Percentiles rank a stretch among this genome's conserved stretches.
Conservation (phyloP, 2,113 vertebrate species). For the Columba janthina region DNA sequence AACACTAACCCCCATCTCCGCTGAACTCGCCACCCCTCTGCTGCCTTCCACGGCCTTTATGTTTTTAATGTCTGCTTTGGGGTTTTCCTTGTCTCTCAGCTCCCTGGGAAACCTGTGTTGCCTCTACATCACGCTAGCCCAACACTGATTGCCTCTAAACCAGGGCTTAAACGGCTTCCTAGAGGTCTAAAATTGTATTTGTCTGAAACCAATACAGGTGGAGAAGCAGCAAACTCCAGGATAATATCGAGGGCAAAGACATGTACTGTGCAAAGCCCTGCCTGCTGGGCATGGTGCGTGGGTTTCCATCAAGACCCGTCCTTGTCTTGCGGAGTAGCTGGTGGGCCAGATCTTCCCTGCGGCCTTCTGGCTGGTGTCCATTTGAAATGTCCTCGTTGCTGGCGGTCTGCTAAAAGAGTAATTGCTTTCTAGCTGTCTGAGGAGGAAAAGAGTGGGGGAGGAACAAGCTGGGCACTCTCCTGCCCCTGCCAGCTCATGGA, state of each 20-base stretch:
- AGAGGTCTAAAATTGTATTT: not conserved
- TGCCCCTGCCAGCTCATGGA: not conserved
- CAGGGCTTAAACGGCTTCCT: not conserved
- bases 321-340: not conserved
- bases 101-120: not conserved
- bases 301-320: not conserved
- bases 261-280: not conserved
- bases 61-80: not conserved
- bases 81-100: not conserved
- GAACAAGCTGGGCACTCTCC: not conserved
- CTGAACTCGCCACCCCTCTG: accelerated
- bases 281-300: not conserved
- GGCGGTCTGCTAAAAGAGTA: not conserved
- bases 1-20: not conserved
- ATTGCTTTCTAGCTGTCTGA: not conserved
- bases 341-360: accelerated
- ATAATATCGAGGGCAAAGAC: not conserved
- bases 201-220: not conserved
- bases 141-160: not conserved
- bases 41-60: accelerated
- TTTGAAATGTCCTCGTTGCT: not conserved
- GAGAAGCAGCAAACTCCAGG: not conserved
- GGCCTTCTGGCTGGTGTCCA: not conserved
- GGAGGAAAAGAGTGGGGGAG: not conserved
- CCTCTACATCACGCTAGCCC: not conserved